Base-by-base conservation (phyloP, 2,113 vertebrate species). In the Lophochroa leadbeateri region DNA sequence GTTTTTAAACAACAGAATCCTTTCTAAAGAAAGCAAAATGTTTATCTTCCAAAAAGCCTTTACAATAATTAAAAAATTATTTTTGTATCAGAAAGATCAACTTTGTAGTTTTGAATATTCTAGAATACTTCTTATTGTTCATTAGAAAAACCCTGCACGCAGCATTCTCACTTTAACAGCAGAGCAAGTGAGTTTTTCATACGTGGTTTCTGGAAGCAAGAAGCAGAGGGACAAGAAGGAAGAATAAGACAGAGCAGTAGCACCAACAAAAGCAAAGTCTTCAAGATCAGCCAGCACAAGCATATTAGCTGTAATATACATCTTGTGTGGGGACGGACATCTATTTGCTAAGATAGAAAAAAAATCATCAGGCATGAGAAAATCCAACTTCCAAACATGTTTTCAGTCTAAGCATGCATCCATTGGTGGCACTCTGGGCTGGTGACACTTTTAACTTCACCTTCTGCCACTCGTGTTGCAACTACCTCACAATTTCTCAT, bases 41-140 rank as follows among this genome's bases (percentile, higher is more conserved):
- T n/a, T 65, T 80, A 3, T 19, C 9, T 83, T 70, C 18, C 19
- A 61, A 77, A 88, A 68, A 61, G 13, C 6, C 18, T 49, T 25
- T 49, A 33, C 8, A 75, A 39, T 39, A 39, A 39, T 39, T 39
- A 77, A 82, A 82, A 86, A 68, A 11, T 1, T 24, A 4, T 14
- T 72, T 80, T 86, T 41, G 33, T 5, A 58, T 10, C 18, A 74
- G 8, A 82, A 91, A 87, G 13, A 23, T 9, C 1, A 1, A 49
- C 15, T 70, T 46, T 2, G 2, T 58, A 75, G 6, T 79, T 87
- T 33, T 43, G 9, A 75, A 25, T 9, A 46, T 25, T 23, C 43
- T 61, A 80, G 23, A 77, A 86, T 19, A 63, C 4, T 49, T 31
- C 39, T 2, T 3, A 17, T 7, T 0, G 0, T 46, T 63, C 10